These are phyloP conservation scores for Drosophila yooni DNA, from an alignment of 2,888 invertebrate species.

Conservation along the genomic window DNA sequence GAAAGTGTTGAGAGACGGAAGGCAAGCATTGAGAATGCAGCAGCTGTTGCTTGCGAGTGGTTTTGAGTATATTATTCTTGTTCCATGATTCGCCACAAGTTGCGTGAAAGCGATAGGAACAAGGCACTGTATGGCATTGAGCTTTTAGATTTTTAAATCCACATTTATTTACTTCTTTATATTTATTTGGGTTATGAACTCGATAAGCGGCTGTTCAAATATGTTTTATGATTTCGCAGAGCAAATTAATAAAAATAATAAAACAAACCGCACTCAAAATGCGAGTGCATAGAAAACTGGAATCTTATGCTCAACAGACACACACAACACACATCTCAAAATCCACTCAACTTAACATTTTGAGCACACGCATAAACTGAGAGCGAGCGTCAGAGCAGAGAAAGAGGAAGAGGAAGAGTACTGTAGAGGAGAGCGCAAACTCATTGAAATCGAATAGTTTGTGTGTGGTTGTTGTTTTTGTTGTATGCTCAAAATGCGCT, in stretches of 20 bases:
- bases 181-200: not conserved
- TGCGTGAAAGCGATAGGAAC: slow-evolving; percentile 10
- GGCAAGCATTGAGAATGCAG: slow-evolving; percentile 42
- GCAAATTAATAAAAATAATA: slow-evolving; percentile 2
- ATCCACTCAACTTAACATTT: slow-evolving; percentile 42
- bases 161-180: not conserved
- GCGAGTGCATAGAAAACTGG: slow-evolving; percentile 2
- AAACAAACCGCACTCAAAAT: slow-evolving; percentile 6
- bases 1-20: slow-evolving; percentile 21
- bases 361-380: slow-evolving; percentile 34
- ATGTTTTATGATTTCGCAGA: not conserved
- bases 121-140: slow-evolving; percentile 5
- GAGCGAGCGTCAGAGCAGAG: slow-evolving; percentile 5
- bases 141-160: not conserved
- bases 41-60: slow-evolving; percentile 59
- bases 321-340: slow-evolving; percentile 40
- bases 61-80: slow-evolving; percentile 17
- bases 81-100: slow-evolving; percentile 26
- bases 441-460: slow-evolving; percentile 64
- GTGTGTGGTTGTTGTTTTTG: slow-evolving; percentile 42
- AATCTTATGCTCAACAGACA: slow-evolving; percentile 22
- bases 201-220: slow-evolving; percentile 1
- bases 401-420: slow-evolving; percentile 25
- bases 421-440: slow-evolving; percentile 56
- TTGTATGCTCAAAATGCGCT: slow-evolving; percentile 31